Base-by-base conservation (phyloP, 2,888 invertebrate genomes). In the Noctua fimbriata region DNA sequence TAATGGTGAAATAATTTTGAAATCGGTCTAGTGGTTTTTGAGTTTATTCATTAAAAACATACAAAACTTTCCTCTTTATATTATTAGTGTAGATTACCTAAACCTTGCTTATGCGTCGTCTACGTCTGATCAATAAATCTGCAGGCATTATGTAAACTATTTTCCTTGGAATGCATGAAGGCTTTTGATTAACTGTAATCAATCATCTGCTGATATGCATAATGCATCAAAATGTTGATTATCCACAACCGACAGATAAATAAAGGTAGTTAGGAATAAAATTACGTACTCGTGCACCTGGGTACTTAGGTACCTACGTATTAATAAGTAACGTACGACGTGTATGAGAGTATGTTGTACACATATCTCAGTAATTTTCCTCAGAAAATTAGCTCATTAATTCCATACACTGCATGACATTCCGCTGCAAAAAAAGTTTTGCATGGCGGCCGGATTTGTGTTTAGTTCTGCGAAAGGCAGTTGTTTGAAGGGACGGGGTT, bases 221-320 rank as follows among this genome's bases (percentile, higher is more conserved):
- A 69, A 71, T 75, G 69, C 80, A 81, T 76, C 78, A 77, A 80
- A 71, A 65, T 71, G 58, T 63, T 81, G 60, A 87, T 81, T 77
- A 81, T 80, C 52, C 47, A 49, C 70, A 49, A 76, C 52, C 41
- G 55, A 75, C 66, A 73, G 67, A 80, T 78, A 85, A 73, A 78
- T 78, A 70, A 79, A 77, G 60, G 67, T 82, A 70, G 44, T 74
- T 70, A 75, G 49, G 58, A 72, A 75, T 79, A 78, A 55, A 81
- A 76, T 63, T 76, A 72, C 78, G 44, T 69, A 55, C n/a, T 4
- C 6, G 7, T 10, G 63, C 10, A 63, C 18, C 18, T 21, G 32
- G 28, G 58, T 58, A 69, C 49, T 32, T n/a, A 36, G 28, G 58
- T 58, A 69, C 49, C n/a, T n/a, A 36, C n/a, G 70, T 79, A 60